phyloP scores from a whole-genome alignment of 2,888 invertebrate species.

The Mylabris sibirica region DNA sequence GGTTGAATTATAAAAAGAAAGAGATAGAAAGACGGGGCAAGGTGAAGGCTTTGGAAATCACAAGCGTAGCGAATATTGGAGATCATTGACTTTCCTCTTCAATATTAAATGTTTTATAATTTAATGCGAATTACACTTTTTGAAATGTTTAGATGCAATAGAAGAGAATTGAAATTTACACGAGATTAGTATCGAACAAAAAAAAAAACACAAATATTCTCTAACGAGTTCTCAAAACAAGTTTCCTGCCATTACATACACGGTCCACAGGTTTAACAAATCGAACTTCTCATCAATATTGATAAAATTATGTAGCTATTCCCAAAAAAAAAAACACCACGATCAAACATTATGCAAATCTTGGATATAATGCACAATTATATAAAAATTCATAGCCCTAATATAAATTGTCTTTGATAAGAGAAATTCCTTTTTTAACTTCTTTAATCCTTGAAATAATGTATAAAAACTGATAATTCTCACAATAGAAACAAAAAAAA shows the following conservation, averaged over 20 bases:
- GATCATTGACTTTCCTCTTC: constrained; percentile 25
- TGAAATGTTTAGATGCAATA: neutral
- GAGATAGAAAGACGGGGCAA: constrained; percentile 19
- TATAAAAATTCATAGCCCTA: too few species aligned
- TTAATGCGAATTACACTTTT: neutral
- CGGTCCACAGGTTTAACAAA: too few species aligned
- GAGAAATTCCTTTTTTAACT: too few species aligned
- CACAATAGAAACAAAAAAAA: too few species aligned
- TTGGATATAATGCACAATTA: too few species aligned
- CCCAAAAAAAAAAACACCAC: too few species aligned
- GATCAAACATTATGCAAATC: too few species aligned
- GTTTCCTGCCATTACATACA: constrained; percentile 9
- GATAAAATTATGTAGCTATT: too few species aligned
- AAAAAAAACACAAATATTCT: neutral
- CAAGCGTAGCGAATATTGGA: constrained; percentile 21
- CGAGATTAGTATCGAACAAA: neutral
- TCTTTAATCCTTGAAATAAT: too few species aligned
- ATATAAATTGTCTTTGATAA: too few species aligned
- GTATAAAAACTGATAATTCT: too few species aligned
- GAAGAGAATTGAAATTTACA: neutral
- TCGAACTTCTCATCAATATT: too few species aligned
- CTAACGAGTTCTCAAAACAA: constrained; percentile 1
- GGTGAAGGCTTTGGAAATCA: constrained; percentile 31
- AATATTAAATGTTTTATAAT: neutral
- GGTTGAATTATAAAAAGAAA: neutral